These are phyloP conservation scores for Belgica antarctica DNA, from an alignment of 2,888 invertebrate genomes.

Conservation along the genomic window DNA sequence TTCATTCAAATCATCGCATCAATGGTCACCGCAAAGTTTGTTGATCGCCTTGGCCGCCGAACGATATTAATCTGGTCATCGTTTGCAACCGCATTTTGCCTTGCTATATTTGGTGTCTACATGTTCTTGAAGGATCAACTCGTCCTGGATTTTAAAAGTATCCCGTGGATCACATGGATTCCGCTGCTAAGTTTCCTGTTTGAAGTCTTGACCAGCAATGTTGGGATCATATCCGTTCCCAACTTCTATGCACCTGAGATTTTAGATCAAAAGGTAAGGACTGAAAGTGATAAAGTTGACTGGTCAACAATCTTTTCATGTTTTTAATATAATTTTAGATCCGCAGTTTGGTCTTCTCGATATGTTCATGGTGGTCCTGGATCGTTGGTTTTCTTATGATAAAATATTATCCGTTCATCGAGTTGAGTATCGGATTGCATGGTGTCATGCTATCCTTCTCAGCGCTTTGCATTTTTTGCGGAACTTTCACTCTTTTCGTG, in stretches of 20 bases:
- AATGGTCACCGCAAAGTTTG: slow-evolving; percentile 47
- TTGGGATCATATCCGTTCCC: slow-evolving; percentile 35
- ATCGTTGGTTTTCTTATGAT: slow-evolving; percentile 29
- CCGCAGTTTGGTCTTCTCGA: slow-evolving; percentile 23
- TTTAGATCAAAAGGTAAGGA: slow-evolving; percentile 41
- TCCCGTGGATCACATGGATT: slow-evolving; percentile 26
- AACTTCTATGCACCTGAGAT: slow-evolving; percentile 34
- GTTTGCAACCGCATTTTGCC: slow-evolving; percentile 49
- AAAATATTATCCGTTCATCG: slow-evolving; percentile 17
- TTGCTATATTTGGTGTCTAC: slow-evolving; percentile 34
- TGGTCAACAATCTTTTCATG: background rate
- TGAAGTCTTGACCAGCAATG: slow-evolving; percentile 25
- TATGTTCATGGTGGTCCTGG: slow-evolving; percentile 25
- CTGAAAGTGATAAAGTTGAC: no score
- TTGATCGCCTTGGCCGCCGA: slow-evolving; percentile 53
- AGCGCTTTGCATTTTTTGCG: slow-evolving; percentile 17
- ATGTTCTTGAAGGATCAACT: slow-evolving; percentile 27
- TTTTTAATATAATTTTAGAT: background rate
- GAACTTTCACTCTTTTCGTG: slow-evolving; percentile 28
- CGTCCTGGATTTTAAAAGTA: background rate
- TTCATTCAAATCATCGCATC: slow-evolving; percentile 40
- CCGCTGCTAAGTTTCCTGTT: slow-evolving; percentile 15
- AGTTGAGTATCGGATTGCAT: slow-evolving; percentile 15
- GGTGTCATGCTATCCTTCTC: slow-evolving; percentile 19
- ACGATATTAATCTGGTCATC: slow-evolving; percentile 49